Base-by-base conservation (phyloP, 2,797 vertebrate genomes). In the Phataginus tetradactyla region DNA sequence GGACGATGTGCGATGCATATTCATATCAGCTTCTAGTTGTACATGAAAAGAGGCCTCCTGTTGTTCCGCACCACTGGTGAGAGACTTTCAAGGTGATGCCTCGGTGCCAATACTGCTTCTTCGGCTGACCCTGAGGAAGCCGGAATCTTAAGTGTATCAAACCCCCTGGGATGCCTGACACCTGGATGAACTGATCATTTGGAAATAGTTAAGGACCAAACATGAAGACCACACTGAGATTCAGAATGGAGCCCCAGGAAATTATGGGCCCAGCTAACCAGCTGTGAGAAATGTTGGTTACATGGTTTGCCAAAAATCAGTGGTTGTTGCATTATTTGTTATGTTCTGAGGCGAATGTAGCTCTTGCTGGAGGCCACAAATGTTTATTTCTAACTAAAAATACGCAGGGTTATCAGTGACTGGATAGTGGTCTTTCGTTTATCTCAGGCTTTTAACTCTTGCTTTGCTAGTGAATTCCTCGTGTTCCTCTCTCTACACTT, bases 401-500 rank as follows among this genome's bases (percentile, higher is more conserved):
- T 29, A 18, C 92, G 72, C 55, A 53, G 63, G 15, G 25, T 21
- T 84, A 4, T 84, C 66, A 37, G 1, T 53, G 83, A 77, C 59
- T 29, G 66, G 78, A 15, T n/a, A 12, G 55, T n/a, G 74, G 34
- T 37, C 77, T 91, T 83, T 64, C 37, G 32, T 89, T 88, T 29
- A 45, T 7, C 39, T 69, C 39, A 37, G 95, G 51, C 77, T 34
- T 93, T 34, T 91, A 7, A 12, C 86, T 80, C 59, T 95, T 75
- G 45, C 89, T 75, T 72, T 90, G 68, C 84, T 42, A 49, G 88
- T 80, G 49, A 51, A 39, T 79, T 51, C 34, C 5, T 75, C 66
- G 63, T 88, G 93, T 75, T 88, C 55, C 55, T 68, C 64, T 74
- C 93, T 97, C 64, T 39, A 4, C 7, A 49, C 69, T 71, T 12